These are phyloP conservation scores for Epinephelus malabaricus DNA, from an alignment of 2,797 vertebrate species.

Conservation along the genomic window DNA sequence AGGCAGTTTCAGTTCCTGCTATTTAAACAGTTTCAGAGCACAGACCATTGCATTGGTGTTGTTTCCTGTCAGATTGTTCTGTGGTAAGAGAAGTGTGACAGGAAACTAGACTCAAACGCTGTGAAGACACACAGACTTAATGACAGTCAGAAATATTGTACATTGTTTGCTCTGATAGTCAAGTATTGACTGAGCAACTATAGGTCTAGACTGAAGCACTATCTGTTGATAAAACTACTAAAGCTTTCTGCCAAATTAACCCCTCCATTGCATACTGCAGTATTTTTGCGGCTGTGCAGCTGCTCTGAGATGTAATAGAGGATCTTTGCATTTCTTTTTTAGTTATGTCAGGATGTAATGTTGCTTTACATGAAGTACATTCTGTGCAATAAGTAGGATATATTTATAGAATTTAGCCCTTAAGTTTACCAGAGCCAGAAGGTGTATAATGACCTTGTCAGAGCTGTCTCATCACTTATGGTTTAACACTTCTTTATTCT, in stretches of 20 bases:
- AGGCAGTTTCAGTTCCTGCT: constrained; percentile 62
- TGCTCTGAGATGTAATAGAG: neutral
- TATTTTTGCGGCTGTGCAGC: neutral
- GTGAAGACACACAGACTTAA: neutral
- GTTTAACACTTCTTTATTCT: constrained; percentile 28
- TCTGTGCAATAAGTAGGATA: neutral
- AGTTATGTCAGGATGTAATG: neutral
- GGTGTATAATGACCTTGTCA: neutral
- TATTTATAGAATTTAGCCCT: neutral
- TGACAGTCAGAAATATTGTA: constrained; percentile 12
- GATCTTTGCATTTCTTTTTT: neutral
- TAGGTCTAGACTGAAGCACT: neutral
- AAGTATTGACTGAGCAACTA: neutral
- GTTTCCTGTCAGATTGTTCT: constrained; percentile 54
- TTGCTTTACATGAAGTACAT: neutral
- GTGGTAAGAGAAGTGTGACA: constrained; percentile 39
- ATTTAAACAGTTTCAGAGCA: constrained; percentile 1
- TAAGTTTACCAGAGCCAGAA: neutral
- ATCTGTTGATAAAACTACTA: neutral
- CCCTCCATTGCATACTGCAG: constrained; percentile 1
- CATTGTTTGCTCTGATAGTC: neutral
- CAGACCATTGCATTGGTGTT: neutral
- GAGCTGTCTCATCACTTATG: neutral
- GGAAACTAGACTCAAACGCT: constrained; percentile 25
- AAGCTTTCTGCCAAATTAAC: neutral